Base-by-base conservation (phyloP, 2,888 invertebrate species). In the Alitta virens region DNA sequence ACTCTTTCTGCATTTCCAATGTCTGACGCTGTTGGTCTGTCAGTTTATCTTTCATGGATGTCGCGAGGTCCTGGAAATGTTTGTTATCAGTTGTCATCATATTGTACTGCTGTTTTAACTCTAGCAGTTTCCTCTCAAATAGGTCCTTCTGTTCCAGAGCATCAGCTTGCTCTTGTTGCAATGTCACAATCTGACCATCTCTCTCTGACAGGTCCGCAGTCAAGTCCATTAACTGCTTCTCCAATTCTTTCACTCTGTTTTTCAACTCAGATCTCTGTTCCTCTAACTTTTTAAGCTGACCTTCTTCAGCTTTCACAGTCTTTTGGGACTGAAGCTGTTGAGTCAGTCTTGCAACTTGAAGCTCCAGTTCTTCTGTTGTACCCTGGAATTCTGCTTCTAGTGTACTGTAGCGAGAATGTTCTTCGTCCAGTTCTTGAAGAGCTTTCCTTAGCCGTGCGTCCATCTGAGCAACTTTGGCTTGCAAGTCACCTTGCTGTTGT, bases 31-130 rank as follows among this genome's bases (percentile, higher is more conserved):
- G 43, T 9, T 38, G n/a, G 1, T 52, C 49, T 18, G 16, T 26
- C 1, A 54, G 53, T 51, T 54, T 65, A 18, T 18, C 27, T 40
- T 59, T 58, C 33, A 64, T 18, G 16, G 63, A 71, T n/a, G 66
- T 61, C 66, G 66, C 60, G 9, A 68, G 53, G 16, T 62, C 56
- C 42, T 68, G 63, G 54, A 66, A 64, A 21, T 65, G 55, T 9
- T 59, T 42, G 18, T 62, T 68, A 52, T 69, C 68, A 9, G 56
- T 24, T 12, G 42, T 69, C 42, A 75, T 55, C 68, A 73, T 70
- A 38, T 69, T 63, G 65, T 72, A 75, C 43, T 75, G 73, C 7
- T 72, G 66, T 51, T 72, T 60, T 54, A 71, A 58, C 23, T 72
- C 72, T 23, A 52, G 27, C 21, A 69, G 25, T 56, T 74, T 66